Conservation (phyloP, 2,888 invertebrate genomes). For the Heteropelma amictum region DNA sequence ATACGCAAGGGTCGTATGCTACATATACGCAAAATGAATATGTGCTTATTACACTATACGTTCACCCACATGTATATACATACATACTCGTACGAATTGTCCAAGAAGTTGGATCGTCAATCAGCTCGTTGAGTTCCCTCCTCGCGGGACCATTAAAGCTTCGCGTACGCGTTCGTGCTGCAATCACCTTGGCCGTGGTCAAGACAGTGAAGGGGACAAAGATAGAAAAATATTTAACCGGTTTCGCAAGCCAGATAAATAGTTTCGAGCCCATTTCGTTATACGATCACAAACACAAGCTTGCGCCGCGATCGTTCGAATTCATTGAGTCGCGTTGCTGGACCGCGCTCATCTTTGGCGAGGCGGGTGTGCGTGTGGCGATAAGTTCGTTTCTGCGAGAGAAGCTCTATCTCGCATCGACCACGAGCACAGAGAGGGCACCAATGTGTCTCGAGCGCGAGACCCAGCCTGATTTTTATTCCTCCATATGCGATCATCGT, state of each 20-base stretch:
- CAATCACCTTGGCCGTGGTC: conserved; percentile 43
- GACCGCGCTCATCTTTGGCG: conserved; percentile 19
- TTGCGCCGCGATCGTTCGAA: conserved; percentile 28
- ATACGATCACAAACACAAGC: conserved; percentile 30
- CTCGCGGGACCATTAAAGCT: conserved; percentile 25
- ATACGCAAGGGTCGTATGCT: not conserved
- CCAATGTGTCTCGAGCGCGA: not conserved
- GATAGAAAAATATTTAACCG: conserved; percentile 47
- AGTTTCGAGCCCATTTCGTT: conserved; percentile 51
- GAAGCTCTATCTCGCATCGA: not conserved
- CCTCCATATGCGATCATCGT: conserved; percentile 1
- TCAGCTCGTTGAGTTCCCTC: conserved; percentile 24
- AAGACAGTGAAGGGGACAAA: conserved; percentile 19
- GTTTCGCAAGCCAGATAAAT: conserved; percentile 53
- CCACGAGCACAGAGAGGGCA: too few relatives aligned
- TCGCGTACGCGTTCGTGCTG: not conserved
- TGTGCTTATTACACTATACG: too few relatives aligned
- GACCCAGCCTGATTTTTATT: conserved; percentile 27
- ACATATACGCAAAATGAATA: too few relatives aligned
- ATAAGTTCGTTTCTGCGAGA: too few relatives aligned
- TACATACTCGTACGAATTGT: not conserved
- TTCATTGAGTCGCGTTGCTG: conserved; percentile 47
- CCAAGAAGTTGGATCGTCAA: conserved; percentile 8
- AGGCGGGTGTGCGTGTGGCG: too few relatives aligned
- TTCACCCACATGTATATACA: not conserved